Evolutionary conservation across 1,140 invertebrate genomes (phyloP).

Genomic region (Drepana arcuata): DNA sequence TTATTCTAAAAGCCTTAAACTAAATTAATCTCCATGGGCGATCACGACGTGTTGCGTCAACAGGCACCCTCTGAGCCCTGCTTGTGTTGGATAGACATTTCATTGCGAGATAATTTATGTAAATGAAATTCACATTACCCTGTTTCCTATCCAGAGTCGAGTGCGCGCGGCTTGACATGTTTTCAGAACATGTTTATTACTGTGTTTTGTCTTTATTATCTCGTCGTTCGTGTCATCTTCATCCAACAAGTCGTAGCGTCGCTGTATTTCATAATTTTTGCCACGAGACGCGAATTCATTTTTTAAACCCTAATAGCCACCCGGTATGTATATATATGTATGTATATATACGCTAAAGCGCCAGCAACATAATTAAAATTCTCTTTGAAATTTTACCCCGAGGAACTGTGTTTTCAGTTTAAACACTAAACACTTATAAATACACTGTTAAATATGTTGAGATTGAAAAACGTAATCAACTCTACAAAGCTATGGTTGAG

Average conservation of each 20-base stretch:
- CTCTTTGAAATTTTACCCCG: conserved; percentile 13
- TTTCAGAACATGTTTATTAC: conserved; percentile 49
- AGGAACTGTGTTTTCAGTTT: too few species aligned
- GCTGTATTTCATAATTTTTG: conserved; percentile 31
- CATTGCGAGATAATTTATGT: conserved; percentile 60
- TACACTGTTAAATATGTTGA: conserved; percentile 13
- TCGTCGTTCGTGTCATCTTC: conserved; percentile 35
- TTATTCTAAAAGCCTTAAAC: conserved; percentile 26
- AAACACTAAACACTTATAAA: background rate
- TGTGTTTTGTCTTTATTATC: conserved; percentile 55
- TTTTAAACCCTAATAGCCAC: conserved; percentile 30
- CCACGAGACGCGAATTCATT: conserved; percentile 18
- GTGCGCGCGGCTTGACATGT: conserved; percentile 34
- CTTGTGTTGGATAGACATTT: conserved; percentile 28
- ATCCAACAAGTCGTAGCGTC: conserved; percentile 16
- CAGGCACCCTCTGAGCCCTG: conserved; percentile 28
- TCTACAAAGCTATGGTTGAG: conserved; percentile 23
- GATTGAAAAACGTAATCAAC: conserved; percentile 43
- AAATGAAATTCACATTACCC: conserved; percentile 65
- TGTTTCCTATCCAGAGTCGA: conserved; percentile 40
- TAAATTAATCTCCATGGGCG: conserved; percentile 42
- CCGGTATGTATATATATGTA: conserved; percentile 24
- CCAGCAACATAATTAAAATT: conserved; percentile 19
- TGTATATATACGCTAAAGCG: conserved; percentile 10
- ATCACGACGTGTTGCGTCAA: conserved; percentile 44